phyloP scores from a whole-genome alignment of 2,113 vertebrate genomes.

The Herpailurus yagouaroundi region DNA sequence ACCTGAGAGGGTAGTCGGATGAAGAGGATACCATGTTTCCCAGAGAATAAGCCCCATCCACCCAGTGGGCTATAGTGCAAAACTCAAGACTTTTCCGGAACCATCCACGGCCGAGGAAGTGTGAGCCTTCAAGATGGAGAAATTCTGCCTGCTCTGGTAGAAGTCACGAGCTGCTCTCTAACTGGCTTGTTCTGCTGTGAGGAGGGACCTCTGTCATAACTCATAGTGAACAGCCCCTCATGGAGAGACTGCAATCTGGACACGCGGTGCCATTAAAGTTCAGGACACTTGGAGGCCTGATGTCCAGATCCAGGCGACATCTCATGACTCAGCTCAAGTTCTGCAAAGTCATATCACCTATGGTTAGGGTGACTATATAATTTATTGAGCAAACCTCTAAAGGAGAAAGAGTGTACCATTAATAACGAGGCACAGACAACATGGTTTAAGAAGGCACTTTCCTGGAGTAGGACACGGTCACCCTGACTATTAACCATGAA shows the following conservation, averaged over 20 bases:
- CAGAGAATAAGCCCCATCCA: background rate
- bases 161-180: background rate
- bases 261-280: background rate
- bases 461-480: background rate
- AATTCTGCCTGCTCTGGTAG: background rate
- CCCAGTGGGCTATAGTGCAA: background rate
- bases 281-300: background rate
- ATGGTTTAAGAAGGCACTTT: background rate
- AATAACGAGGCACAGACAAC: background rate
- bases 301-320: background rate
- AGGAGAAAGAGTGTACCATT: background rate
- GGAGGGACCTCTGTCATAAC: background rate
- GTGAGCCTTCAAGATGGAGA: background rate
- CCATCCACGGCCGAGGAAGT: background rate
- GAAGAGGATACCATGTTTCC: background rate
- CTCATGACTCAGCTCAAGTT: background rate
- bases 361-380: background rate
- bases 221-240: background rate
- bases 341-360: background rate
- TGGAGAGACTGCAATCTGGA: background rate
- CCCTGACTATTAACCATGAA: background rate
- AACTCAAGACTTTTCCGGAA: background rate
- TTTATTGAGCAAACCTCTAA: background rate
- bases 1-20: rapidly evolving
- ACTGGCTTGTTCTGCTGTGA: background rate